Base-by-base conservation (phyloP, 2,113 vertebrate genomes). In the Oxygymnocypris stewartii region DNA sequence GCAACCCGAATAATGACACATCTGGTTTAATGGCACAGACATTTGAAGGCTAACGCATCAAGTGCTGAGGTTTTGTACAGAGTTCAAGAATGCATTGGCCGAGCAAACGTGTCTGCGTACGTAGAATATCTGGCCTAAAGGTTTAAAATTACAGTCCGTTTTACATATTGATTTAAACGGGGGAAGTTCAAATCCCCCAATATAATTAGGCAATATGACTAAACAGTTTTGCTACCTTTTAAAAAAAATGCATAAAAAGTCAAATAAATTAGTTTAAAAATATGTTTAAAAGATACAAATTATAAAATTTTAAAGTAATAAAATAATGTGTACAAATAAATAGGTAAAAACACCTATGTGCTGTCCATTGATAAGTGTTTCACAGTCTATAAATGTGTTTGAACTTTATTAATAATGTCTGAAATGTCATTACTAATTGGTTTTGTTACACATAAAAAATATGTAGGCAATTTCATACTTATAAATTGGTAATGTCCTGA, bases 381-480 rank as follows among this genome's bases (percentile, higher is more conserved):
- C 47, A 82, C 44, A 59, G 76, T 74, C 67, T 85, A 49, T 81
- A 76, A 75, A 75, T 42, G 73, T 47, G 13, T 20, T 81, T 76
- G 5, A 79, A 79, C 9, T 31, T 74, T n/a, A 63, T 54, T 5
- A 81, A 44, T 31, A 75, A 57, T 6, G 49, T 69, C 12, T 67
- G 6, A 23, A 42, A 88, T 65, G 42, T 28, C n/a, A 80, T 61
- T 7, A 74, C 37, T 83, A 86, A 31, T 28, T 2, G 40, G 76
- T 86, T 28, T 35, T 67, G 16, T 67, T 57, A 86, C 76, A 76
- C 14, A 65, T 54, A 31, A 42, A 88, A 86, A 77, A 75, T 35
- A 84, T 77, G 40, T 28, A 51, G 67, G 49, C 44, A 47, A 28
- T 82, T 78, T 87, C 51, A 88, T 78, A 25, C 74, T 61, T 54